Base-by-base conservation (phyloP, 2,888 invertebrate species). In the Macrophya alboannulata region DNA sequence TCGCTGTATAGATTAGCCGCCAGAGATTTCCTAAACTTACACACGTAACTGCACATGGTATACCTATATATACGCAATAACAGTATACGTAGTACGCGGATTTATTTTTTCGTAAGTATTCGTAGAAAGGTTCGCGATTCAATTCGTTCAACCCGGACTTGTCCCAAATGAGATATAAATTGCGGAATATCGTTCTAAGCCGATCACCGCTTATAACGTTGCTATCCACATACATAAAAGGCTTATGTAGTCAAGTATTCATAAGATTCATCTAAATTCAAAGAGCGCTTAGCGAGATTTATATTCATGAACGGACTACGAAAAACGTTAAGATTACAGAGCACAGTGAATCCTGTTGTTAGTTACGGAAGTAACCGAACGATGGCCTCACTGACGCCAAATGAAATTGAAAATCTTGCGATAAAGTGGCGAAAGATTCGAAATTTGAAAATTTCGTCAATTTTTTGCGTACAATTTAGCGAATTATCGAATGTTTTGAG, bases 81-180 rank as follows among this genome's bases (percentile, higher is more conserved):
- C n/a, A 55, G 8, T 55, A 55, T 25, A 62, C 62, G 5, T 62
- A 62, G 5, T 62, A 62, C 25, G 4, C n/a, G n/a, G 55, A 55
- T 55, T 31, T 6, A n/a, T 37, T 68, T 68, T 37, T 6, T 37
- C 37, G n/a, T n/a, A 71, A 68, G 37, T 71, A 40, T 83, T 45
- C 17, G 68, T 45, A 68, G 83, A 71, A 83, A 83, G 68, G 83
- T 68, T 12, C 37, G 68, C 48, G 51, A 31, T 83, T 45, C 40
- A 71, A 83, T 83, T 43, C 68, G 65, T 83, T 71, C 83, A 48
- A 83, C 68, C 83, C 83, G 83, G 83, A 83, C 48, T 83, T 83
- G 83, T 31, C 71, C 83, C 83, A 83, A 83, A 68, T 83, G 51
- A 48, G 71, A 68, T 83, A 83, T 83, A 68, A 83, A 83, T 83